Conservation (phyloP, 2,113 vertebrate species). For the human region DNA sequence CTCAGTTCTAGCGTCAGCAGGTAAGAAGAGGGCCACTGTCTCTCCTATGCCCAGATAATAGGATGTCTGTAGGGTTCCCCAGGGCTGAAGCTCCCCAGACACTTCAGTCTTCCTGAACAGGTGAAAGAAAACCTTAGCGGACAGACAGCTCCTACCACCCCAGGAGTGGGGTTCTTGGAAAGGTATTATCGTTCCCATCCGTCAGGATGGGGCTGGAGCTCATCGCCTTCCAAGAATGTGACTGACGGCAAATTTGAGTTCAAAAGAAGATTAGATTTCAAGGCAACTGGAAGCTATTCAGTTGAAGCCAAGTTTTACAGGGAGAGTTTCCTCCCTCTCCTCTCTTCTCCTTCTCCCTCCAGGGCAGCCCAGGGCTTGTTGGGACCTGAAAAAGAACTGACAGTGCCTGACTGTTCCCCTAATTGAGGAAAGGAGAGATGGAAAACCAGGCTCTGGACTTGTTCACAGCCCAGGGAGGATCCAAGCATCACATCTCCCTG, state of each 20-base stretch:
- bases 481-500: background rate
- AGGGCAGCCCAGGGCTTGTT: slow-evolving; percentile 64
- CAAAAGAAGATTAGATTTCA: slow-evolving; percentile 89
- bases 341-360: slow-evolving; percentile 76
- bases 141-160: slow-evolving; percentile 57
- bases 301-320: slow-evolving; percentile 85
- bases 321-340: slow-evolving; percentile 70
- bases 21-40: background rate
- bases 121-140: slow-evolving; percentile 76
- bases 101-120: slow-evolving; percentile 67
- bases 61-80: background rate
- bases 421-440: slow-evolving; percentile 56
- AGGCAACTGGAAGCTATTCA: slow-evolving; percentile 88
- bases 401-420: slow-evolving; percentile 53
- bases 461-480: background rate
- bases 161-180: slow-evolving; percentile 77
- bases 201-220: slow-evolving; percentile 77
- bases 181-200: slow-evolving; percentile 79
- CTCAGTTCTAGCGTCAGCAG: background rate
- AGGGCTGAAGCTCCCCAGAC: background rate
- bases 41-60: background rate
- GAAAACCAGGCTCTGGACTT: slow-evolving; percentile 69
- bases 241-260: slow-evolving; percentile 85
- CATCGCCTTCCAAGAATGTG: slow-evolving; percentile 86
- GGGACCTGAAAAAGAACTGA: slow-evolving; percentile 66